These are phyloP conservation scores for Heptranchias perlo DNA, from an alignment of 2,113 vertebrate genomes.

Conservation along the genomic window DNA sequence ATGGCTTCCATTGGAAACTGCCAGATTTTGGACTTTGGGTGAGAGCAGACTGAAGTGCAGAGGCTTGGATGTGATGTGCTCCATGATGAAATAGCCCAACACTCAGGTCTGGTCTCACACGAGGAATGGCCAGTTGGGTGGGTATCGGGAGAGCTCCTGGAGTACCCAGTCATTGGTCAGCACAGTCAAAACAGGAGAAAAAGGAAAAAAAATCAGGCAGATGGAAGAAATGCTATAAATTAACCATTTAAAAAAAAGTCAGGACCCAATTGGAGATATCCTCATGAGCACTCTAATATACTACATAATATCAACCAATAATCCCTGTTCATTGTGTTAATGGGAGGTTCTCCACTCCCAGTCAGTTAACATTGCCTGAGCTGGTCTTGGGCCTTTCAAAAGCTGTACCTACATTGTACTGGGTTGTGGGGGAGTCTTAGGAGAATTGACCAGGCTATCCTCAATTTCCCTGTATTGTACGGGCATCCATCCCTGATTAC, in stretches of 20 bases:
- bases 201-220: neutral
- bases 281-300: neutral
- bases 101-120: neutral
- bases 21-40: neutral
- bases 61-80: neutral
- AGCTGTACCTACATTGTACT: neutral
- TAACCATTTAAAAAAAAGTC: neutral
- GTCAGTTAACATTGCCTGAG: neutral
- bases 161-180: neutral
- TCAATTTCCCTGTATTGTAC: neutral
- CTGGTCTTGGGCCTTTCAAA: neutral
- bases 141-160: neutral
- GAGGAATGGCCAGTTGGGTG: neutral
- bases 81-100: neutral
- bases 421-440: neutral
- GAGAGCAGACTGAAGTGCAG: neutral
- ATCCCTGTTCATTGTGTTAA: neutral
- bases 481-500: neutral
- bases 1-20: neutral
- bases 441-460: neutral
- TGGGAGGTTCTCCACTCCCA: neutral
- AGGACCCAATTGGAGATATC: neutral
- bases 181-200: neutral
- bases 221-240: neutral
- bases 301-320: neutral